Evolutionary conservation across 1,140 invertebrate genomes (phyloP).

Genomic region (Drosophila willistoni): DNA sequence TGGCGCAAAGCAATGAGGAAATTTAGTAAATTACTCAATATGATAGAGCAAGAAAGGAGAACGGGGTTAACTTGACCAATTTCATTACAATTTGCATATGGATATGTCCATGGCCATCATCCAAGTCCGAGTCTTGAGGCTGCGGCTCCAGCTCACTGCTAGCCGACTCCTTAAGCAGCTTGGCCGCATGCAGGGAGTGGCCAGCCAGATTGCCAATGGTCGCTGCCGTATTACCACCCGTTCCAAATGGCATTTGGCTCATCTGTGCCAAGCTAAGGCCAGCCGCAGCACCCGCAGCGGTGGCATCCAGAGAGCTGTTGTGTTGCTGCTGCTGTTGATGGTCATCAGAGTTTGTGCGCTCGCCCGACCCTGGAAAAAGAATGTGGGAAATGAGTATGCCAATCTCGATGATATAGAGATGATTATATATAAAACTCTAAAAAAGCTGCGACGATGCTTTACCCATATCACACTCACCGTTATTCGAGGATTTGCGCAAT

Average conservation of each 20-base stretch:
- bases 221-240: slow-evolving; percentile 45
- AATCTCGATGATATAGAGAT: background rate
- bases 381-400: background rate
- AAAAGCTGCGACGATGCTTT: slow-evolving; percentile 62
- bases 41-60: background rate
- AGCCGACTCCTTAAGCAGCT: slow-evolving; percentile 75
- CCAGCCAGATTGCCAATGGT: slow-evolving; percentile 58
- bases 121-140: slow-evolving; percentile 80
- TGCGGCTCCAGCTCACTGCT: slow-evolving; percentile 74
- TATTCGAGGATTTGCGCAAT: slow-evolving; percentile 88
- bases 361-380: slow-evolving; percentile 84
- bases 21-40: slow-evolving; percentile 39
- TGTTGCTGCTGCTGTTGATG: slow-evolving; percentile 63
- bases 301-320: slow-evolving; percentile 70
- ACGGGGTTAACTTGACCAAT: slow-evolving; percentile 70
- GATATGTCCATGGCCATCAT: slow-evolving; percentile 75
- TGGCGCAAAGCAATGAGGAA: slow-evolving; percentile 21
- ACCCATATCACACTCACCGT: slow-evolving; percentile 77
- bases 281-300: slow-evolving; percentile 50
- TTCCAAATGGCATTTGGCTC: slow-evolving; percentile 79
- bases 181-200: slow-evolving; percentile 75
- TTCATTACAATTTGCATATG: slow-evolving; percentile 83
- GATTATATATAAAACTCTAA: background rate
- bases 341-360: slow-evolving; percentile 83
- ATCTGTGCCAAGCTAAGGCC: slow-evolving; percentile 79